Base-by-base conservation (phyloP, 2,888 invertebrate genomes). In the Caenorhabditis zanzibari region DNA sequence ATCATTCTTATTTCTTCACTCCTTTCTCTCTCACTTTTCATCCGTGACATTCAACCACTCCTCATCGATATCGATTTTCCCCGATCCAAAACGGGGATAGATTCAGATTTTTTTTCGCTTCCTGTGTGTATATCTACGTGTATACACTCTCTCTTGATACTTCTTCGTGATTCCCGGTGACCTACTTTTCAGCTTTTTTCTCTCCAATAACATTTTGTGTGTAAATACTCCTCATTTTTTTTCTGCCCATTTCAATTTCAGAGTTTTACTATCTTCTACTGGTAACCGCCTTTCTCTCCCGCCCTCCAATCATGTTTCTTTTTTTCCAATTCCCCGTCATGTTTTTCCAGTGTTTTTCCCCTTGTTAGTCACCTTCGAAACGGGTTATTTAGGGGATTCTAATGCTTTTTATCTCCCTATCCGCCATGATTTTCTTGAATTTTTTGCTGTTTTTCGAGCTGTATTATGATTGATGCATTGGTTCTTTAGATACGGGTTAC, bases 391-490 rank as follows among this genome's bases (percentile, higher is more conserved):
- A 68, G 52, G n/a, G 54, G 54, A 68, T 54, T 52, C 38, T 12
- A 28, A 19, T 47, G 19, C 47, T 47, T 47, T 47, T 47, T 35
- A n/a, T 26, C 14, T 38, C 54, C 54, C 22, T 19, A 68, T 22
- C 32, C 44, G 59, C 72, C 58, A 59, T 72, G 59, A 44, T 72
- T 56, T 69, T 44, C 19, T n/a, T n/a, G 26, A 35, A 9, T 58
- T 28, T n/a, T 41, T 44, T 68, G 5, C 52, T 38, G 38, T 22
- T 24, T 19, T 24, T 35, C 26, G 58, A 72, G 58, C 59, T 72
- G 72, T 59, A 58, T 72, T 59, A 72, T 72, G 44, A 72, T 72
- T 72, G 59, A 72, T 72, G 32, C 49, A 59, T 72, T 72, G 72
- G 59, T 72, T 72, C 44, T 59, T 1, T 68, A 54, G 38, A 14